Percentiles rank a stretch among this genome's conserved stretches.
Conservation (phyloP, 2,888 invertebrate genomes). For the Glomeris marginata region DNA sequence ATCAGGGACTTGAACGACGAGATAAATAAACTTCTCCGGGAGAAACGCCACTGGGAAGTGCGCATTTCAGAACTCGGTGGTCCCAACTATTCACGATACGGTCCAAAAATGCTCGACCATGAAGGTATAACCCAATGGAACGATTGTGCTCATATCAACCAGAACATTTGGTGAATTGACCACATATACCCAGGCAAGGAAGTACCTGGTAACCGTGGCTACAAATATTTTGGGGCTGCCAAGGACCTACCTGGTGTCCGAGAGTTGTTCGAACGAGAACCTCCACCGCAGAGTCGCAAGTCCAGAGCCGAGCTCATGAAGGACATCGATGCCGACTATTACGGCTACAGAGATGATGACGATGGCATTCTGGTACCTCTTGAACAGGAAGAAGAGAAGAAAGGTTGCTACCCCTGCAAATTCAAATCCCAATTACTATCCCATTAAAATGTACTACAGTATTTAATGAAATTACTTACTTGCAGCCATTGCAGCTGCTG, state of each 20-base stretch:
- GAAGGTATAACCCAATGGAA: conserved; percentile 41
- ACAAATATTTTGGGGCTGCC: conserved; percentile 97
- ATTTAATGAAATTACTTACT: not conserved
- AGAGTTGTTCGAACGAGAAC: conserved; percentile 92
- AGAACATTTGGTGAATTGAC: conserved; percentile 31
- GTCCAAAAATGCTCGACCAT: conserved; percentile 84
- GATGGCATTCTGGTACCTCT: conserved; percentile 85
- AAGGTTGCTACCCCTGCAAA: too few relatives aligned
- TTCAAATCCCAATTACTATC: too few relatives aligned
- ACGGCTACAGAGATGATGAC: conserved; percentile 96
- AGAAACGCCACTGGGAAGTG: conserved; percentile 96
- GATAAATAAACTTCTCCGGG: conserved; percentile 90
- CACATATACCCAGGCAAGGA: conserved; percentile 49
- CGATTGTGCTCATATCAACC: conserved; percentile 20
- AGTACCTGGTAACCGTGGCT: conserved; percentile 94
- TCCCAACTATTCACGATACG: conserved; percentile 78
- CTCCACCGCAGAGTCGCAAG: conserved; percentile 74
- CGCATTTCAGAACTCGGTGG: conserved; percentile 91
- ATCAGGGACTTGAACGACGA: conserved; percentile 97
- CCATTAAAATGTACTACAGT: too few relatives aligned
- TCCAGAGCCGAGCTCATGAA: conserved; percentile 94
- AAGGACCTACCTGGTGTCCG: conserved; percentile 95
- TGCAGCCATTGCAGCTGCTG: not conserved
- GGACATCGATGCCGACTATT: conserved; percentile 96
- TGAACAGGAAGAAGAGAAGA: conserved; percentile 63